Evolutionary conservation across 92 coral and sea anemone species (phyloP).

Genomic region (Hydrozoanthus gracilis): DNA sequence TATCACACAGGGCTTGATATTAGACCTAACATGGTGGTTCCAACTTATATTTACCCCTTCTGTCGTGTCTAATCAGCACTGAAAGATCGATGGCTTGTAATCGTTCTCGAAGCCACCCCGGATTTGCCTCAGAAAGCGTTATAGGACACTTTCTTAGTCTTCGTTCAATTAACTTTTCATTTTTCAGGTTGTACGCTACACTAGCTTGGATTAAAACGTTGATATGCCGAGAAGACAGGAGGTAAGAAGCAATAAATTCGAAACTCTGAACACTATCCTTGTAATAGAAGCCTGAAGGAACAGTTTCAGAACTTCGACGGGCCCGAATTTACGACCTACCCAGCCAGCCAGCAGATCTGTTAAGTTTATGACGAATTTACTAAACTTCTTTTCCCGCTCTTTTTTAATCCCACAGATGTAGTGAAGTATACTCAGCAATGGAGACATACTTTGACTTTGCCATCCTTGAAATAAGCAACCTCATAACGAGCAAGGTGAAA

Average conservation of each 20-base stretch:
- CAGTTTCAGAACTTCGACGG: no score
- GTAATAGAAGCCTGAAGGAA: background rate
- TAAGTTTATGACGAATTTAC: background rate
- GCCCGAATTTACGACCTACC: no score
- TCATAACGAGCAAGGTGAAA: constrained; percentile 71
- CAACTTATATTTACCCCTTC: no score
- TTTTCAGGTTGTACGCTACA: constrained; percentile 25
- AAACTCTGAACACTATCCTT: no score
- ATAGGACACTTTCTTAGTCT: background rate
- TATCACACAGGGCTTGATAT: no score
- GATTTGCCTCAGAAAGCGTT: background rate
- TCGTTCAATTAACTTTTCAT: background rate
- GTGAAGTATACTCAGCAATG: constrained; percentile 60
- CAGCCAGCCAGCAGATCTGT: no score
- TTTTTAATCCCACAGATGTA: constrained; percentile 15
- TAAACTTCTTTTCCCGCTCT: background rate
- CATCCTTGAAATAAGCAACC: constrained; percentile 76
- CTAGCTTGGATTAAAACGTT: constrained; percentile 22
- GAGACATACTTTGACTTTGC: constrained; percentile 79
- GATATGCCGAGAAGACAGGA: constrained; percentile 11
- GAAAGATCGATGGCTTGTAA: no score
- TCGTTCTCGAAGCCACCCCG: background rate
- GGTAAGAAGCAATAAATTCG: background rate
- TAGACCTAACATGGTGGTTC: no score
- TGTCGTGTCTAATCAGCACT: no score